Base-by-base conservation (phyloP, 37 sponge, comb jelly and placozoan species). In the Tethya wilhelma region DNA sequence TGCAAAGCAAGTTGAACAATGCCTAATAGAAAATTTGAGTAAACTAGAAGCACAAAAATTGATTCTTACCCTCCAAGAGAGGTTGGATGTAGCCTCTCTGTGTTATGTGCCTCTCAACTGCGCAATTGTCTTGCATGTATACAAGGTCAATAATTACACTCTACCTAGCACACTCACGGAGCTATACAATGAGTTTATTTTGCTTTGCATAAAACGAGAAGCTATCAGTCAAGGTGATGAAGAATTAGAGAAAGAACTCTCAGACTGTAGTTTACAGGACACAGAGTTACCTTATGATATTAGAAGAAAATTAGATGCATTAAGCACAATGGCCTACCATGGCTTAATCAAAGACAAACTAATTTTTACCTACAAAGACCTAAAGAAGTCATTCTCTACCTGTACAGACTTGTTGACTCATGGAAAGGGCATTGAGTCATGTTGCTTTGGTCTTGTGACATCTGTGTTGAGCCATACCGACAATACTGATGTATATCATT, bases 391-490 rank as follows among this genome's bases (percentile, higher is more conserved):
- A 33, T 34, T 33, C 66, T 34, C 66, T 9, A 19, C 2, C 32
- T 34, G 26, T 19, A n/a, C 66, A 30, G 66, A n/a, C n/a, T n/a
- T n/a, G n/a, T n/a, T n/a, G n/a, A n/a, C n/a, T n/a, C n/a, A n/a
- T n/a, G n/a, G n/a, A n/a, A n/a, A n/a, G n/a, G n/a, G n/a, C n/a
- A n/a, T n/a, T n/a, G n/a, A n/a, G n/a, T n/a, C n/a, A n/a, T n/a
- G n/a, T n/a, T n/a, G n/a, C n/a, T 7, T 64, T n/a, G 66, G 66
- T 19, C 66, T 64, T 33, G 17, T 64, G 66, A 64, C 66, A 33
- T 30, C 66, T 33, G 4, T 29, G 17, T 33, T 33, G 36, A 32
- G 31, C 66, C 32, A 33, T 29, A 33, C 66, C 19, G 66, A 64
- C 4, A 28, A n/a, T 30, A 34, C 33, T 19, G 32, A 33, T 31